Evolutionary conservation across 2,797 vertebrate species (phyloP), one percentile per base, ranked within the genome.

Genomic region (Microcaecilia unicolor): DNA sequence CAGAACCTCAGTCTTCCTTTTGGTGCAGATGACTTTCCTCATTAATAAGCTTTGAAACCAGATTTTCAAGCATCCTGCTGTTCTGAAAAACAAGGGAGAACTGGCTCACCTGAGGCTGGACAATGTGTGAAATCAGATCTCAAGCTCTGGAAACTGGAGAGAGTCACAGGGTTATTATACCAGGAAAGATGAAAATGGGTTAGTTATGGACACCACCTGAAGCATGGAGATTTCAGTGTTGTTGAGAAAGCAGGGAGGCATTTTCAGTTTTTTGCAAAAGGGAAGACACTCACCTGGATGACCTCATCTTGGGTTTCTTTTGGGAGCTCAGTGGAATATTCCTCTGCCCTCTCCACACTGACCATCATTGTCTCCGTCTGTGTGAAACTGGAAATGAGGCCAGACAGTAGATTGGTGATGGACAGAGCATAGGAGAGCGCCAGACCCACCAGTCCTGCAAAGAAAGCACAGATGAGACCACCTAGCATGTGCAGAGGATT

Each of bases 351-450:
- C 52, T 99, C 96, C 28, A 98, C 82, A 2, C 93, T 94, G 53
- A 99, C 92, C 78, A 99, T 83, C 89, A 93, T 92, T 71, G 91
- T 83, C 65, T 99, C 96, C 0, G 91, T 93, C 55, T 89, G 79
- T 0, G 92, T 89, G 74, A 93, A 96, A 81, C 64, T 95, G 67
- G 80, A 78, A 52, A 99, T 91, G 49, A 99, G 78, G 10, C 81
- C 85, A 0, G 93, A 92, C 22, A 99, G 85, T 44, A 95, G 75
- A 29, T 56, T 48, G 1, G 92, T 99, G 70, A 99, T 71, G 54
- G 92, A 91, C 19, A 99, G 74, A 8, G 95, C 85, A 0, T 98
- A 99, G 6, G 96, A 97, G 21, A 99, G 74, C 0, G 89, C 81
- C 32, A 99, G 66, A 39, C 95, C 96, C 50, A 98, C 90, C 48